Base-by-base conservation (phyloP, 2,113 vertebrate species). In the Notothenia rossii region DNA sequence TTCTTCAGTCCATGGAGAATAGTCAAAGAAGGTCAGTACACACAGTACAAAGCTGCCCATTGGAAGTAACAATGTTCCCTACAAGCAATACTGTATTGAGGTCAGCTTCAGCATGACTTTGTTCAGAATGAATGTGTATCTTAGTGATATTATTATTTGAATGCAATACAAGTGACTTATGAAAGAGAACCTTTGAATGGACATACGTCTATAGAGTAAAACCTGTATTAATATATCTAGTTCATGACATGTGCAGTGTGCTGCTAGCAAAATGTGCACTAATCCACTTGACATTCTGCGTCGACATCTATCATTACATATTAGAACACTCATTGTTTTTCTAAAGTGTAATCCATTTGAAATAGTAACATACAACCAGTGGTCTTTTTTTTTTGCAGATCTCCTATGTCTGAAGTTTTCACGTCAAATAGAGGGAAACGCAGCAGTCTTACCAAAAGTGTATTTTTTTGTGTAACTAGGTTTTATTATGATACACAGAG, bases 1-100 rank as follows among this genome's bases (percentile, higher is more conserved):
- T 98, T 99, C 85, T 99, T 99, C 91, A 96, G 95, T 84, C 97
- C 98, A 1, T 98, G 98, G 98, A 96, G 96, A 76, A 94, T 99
- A 71, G 90, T 98, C 73, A 95, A 92, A 91, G 96, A 97, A 97
- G 98, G 98, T 99, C 92, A 33, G 86, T 36, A 50, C 29, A 46
- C n/a, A 69, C 62, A 40, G 7, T 55, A 48, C 74, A 17, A 72
- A 60, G 60, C 59, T 58, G 40, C 40, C 63, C 43, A 4, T 62
- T 65, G 64, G 20, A 80, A 69, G 12, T 40, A 73, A 74, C 72
- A 68, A 65, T 6, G 2, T 50, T 18, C 73, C 56, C 33, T 50
- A 17, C 18, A 54, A 78, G 58, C 62, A n/a, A 17, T 2, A 29
- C 13, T 20, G 4, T 67, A 63, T 82, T 79, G 79, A 68, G 80